A percentile compares a stretch with the other conserved stretches of the same genome.
phyloP scores from a whole-genome alignment of 2,888 invertebrate genomes.

The Agrilus biguttatus region DNA sequence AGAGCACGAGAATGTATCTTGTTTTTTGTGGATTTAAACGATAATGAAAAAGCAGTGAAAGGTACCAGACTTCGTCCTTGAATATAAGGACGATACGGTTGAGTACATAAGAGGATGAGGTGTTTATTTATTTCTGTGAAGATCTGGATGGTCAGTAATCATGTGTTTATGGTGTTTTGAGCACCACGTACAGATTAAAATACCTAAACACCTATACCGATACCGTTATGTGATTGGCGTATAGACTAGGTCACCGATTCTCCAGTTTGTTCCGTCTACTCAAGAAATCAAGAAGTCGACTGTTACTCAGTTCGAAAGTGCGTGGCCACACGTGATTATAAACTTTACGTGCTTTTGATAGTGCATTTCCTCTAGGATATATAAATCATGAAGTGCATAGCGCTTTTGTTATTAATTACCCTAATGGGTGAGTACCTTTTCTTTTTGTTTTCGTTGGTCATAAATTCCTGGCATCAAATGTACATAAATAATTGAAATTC shows the following conservation, averaged over 20 bases:
- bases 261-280: conserved; percentile 5
- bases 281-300: conserved; percentile 6
- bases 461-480: conserved; percentile 1
- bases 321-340: conserved; percentile 4
- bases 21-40: no score
- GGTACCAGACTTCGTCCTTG: no score
- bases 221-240: conserved; percentile 13
- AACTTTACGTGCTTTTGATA: conserved; percentile 5
- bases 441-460: conserved; percentile 2
- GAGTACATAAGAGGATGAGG: no score
- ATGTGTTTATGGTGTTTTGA: no score
- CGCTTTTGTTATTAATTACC: conserved; percentile 8
- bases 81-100: no score
- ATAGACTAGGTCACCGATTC: conserved; percentile 12
- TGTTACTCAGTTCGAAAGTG: conserved; percentile 9
- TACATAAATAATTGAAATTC: no score
- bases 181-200: no score
- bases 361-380: not conserved
- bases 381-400: conserved; percentile 9
- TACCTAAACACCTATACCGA: not conserved
- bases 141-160: no score
- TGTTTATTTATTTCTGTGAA: no score
- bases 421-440: conserved; percentile 10
- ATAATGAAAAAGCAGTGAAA: no score
- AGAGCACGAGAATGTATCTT: no score